These are phyloP conservation scores for Babyrousa celebensis DNA, from an alignment of 2,797 vertebrate species.

Conservation along the genomic window DNA sequence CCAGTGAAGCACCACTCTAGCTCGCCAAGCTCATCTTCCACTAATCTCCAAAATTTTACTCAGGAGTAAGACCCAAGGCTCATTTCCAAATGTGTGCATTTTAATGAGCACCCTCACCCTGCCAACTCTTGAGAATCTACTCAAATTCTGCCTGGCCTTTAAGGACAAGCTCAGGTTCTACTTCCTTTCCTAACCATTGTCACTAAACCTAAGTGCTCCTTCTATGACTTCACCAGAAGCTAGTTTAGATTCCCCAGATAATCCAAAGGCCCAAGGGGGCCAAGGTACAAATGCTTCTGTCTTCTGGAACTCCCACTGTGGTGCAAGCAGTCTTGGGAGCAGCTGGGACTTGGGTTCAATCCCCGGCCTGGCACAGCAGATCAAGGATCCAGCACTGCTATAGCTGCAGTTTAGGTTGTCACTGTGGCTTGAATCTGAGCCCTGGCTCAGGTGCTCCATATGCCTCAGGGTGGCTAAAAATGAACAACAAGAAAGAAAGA, in stretches of 20 bases:
- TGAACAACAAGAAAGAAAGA: no score
- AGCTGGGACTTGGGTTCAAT: no score
- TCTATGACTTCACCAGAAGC: background rate
- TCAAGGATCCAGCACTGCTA: no score
- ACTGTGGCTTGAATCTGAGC: no score
- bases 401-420: no score
- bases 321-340: no score
- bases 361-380: no score
- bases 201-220: background rate
- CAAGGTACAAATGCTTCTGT: background rate
- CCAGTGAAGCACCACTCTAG: background rate
- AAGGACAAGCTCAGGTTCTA: background rate
- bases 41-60: background rate
- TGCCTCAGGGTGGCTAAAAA: no score
- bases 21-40: background rate
- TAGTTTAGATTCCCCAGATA: background rate
- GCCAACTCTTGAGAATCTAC: background rate
- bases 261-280: background rate
- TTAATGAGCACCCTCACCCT: background rate
- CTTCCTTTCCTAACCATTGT: background rate
- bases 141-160: constrained; percentile 12
- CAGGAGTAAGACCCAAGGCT: background rate
- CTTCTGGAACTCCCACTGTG: background rate
- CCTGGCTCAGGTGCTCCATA: no score
- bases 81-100: background rate